A percentile compares a stretch with the other conserved stretches of the same genome.
phyloP scores from a whole-genome alignment of 1,140 invertebrate species.

The Drosophila mauritiana region DNA sequence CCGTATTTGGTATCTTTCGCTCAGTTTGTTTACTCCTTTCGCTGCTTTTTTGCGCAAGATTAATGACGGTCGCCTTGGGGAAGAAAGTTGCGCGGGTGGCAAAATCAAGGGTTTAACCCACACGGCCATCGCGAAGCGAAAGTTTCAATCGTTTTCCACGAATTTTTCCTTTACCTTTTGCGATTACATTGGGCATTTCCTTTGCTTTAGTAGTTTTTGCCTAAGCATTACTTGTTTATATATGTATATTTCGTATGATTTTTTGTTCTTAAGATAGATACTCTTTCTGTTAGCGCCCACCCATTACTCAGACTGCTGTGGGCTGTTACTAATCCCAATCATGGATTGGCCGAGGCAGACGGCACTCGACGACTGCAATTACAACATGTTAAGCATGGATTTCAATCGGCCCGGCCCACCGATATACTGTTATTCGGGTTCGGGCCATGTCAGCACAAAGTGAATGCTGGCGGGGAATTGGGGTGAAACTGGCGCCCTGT shows the following conservation, averaged over 20 bases:
- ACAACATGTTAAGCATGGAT: constrained; percentile 59
- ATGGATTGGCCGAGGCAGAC: constrained; percentile 9
- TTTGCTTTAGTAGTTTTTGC: neutral
- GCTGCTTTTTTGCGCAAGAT: constrained; percentile 37
- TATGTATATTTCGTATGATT: neutral
- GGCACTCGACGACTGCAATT: constrained; percentile 56
- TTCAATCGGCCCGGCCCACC: constrained; percentile 27
- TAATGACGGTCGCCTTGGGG: constrained; percentile 20
- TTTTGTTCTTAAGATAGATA: no score
- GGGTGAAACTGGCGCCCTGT: constrained; percentile 34
- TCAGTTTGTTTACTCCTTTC: constrained; percentile 50
- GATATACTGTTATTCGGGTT: neutral
- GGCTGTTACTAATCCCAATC: constrained; percentile 24
- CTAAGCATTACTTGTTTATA: neutral
- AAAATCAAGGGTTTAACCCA: constrained; percentile 4
- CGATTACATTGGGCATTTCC: no score
- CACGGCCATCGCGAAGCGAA: neutral
- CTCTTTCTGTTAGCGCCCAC: neutral
- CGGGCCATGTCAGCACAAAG: constrained; percentile 40
- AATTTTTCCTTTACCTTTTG: neutral
- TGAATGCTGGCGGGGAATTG: constrained; percentile 3
- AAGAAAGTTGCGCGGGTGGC: constrained; percentile 1
- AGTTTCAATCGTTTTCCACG: neutral
- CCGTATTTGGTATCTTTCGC: constrained; percentile 43
- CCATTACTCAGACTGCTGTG: neutral